phyloP scores from a whole-genome alignment of 2,888 invertebrate species.

The Ganaspis brasiliensis region DNA sequence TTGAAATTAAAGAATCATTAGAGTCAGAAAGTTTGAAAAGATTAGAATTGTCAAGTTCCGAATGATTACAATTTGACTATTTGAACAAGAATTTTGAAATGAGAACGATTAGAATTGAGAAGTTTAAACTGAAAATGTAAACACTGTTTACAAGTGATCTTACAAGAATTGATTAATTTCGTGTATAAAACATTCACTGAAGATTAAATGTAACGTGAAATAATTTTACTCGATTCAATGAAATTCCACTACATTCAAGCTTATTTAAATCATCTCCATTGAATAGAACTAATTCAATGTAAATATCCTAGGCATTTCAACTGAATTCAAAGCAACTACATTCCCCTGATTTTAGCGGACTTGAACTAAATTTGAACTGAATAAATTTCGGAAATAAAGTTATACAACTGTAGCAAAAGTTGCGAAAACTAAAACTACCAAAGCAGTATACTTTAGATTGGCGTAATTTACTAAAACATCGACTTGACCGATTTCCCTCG shows the following conservation, averaged over 20 bases:
- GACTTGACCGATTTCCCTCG: too few species aligned
- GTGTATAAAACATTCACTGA: not conserved
- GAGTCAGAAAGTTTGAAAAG: too few species aligned
- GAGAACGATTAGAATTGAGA: too few species aligned
- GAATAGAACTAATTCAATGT: conserved; percentile 20
- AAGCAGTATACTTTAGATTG: not conserved
- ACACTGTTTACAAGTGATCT: too few species aligned
- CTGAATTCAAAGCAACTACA: conserved; percentile 16
- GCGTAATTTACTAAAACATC: too few species aligned
- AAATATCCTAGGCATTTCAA: conserved; percentile 12
- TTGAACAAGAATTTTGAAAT: too few species aligned
- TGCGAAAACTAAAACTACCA: not conserved
- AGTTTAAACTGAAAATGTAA: too few species aligned
- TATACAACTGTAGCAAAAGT: not conserved
- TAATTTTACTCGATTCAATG: conserved; percentile 6
- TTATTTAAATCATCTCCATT: conserved; percentile 15
- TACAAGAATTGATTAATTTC: too few species aligned
- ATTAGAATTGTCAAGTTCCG: too few species aligned
- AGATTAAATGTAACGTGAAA: not conserved
- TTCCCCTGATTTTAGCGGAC: conserved; percentile 11
- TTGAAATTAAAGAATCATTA: too few species aligned
- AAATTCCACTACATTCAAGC: conserved; percentile 9
- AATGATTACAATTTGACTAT: too few species aligned
- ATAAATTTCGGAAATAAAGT: conserved; percentile 12
- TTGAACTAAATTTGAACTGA: conserved; percentile 17